Percentiles rank a stretch among this genome's conserved stretches.
Evolutionary conservation across 1,140 invertebrate species (phyloP).

Genomic region (Hirudo medicinalis): DNA sequence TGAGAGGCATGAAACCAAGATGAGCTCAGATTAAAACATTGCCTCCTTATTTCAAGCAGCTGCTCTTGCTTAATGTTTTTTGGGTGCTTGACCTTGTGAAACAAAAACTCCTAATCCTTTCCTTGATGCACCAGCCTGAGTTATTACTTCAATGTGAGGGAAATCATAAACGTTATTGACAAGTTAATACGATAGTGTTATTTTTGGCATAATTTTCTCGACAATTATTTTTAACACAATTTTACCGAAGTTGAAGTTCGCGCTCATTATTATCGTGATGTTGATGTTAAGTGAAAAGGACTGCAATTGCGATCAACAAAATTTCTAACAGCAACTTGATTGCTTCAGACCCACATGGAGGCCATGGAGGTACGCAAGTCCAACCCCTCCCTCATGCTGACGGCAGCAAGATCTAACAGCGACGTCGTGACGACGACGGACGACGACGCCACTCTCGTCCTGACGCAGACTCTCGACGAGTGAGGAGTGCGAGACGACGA

Average conservation of each 20-base stretch:
- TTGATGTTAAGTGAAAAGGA: not conserved
- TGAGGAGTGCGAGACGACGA: not conserved
- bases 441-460: conserved; percentile 7
- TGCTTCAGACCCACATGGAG: conserved; percentile 3
- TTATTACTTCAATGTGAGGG: too few species aligned
- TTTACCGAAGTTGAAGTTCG: not conserved
- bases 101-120: too few species aligned
- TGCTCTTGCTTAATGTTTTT: too few species aligned
- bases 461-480: not conserved
- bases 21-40: too few species aligned
- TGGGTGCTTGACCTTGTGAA: too few species aligned
- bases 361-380: conserved; percentile 4
- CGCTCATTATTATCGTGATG: too few species aligned
- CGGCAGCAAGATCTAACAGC: not conserved
- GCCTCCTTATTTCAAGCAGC: too few species aligned
- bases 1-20: too few species aligned
- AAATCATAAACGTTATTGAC: too few species aligned
- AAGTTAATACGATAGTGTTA: too few species aligned
- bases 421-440: not conserved
- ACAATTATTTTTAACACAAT: not conserved
- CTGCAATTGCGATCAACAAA: not conserved
- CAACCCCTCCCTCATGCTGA: not conserved
- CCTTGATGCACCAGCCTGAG: too few species aligned
- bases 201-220: not conserved
- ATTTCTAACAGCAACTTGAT: not conserved